Evolutionary conservation across 2,113 vertebrate genomes (phyloP).

Genomic region (Siniperca chuatsi): DNA sequence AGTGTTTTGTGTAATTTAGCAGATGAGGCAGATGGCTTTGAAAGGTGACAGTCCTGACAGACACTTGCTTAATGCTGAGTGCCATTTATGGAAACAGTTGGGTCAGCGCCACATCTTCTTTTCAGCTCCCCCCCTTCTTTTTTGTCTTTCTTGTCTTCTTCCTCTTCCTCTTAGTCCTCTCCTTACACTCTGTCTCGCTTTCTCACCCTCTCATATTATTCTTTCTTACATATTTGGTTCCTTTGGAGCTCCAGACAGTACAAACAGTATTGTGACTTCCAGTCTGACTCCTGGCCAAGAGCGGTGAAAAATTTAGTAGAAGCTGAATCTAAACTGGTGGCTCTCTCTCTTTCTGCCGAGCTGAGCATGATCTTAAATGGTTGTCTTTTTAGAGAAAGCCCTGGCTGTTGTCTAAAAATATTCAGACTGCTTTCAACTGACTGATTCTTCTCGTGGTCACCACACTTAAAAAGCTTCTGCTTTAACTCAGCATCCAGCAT

Average conservation of each 20-base stretch:
- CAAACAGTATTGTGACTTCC: conserved; percentile 7
- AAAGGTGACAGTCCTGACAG: conserved; percentile 9
- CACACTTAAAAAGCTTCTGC: conserved; percentile 27
- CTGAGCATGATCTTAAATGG: conserved; percentile 23
- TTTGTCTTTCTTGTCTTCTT: not conserved
- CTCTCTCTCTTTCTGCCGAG: not conserved
- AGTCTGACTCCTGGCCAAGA: conserved; percentile 20
- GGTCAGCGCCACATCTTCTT: not conserved
- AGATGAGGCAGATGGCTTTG: not conserved
- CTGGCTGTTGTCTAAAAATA: conserved; percentile 49
- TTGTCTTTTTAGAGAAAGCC: conserved; percentile 26
- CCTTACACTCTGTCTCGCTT: not conserved
- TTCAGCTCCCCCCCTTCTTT: not conserved
- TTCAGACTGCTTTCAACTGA: conserved; percentile 31
- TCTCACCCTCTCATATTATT: not conserved
- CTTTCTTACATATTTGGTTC: conserved; percentile 5
- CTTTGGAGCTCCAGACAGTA: not conserved
- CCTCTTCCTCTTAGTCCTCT: not conserved
- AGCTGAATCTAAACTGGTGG: conserved; percentile 25
- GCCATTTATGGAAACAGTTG: not conserved
- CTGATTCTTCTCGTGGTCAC: conserved; percentile 23
- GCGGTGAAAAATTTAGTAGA: conserved; percentile 48
- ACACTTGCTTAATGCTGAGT: not conserved
- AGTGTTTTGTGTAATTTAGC: not conserved
- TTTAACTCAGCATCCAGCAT: not conserved